These are phyloP conservation scores for Rhinella marina DNA, from an alignment of 2,797 vertebrate genomes.

Conservation along the genomic window DNA sequence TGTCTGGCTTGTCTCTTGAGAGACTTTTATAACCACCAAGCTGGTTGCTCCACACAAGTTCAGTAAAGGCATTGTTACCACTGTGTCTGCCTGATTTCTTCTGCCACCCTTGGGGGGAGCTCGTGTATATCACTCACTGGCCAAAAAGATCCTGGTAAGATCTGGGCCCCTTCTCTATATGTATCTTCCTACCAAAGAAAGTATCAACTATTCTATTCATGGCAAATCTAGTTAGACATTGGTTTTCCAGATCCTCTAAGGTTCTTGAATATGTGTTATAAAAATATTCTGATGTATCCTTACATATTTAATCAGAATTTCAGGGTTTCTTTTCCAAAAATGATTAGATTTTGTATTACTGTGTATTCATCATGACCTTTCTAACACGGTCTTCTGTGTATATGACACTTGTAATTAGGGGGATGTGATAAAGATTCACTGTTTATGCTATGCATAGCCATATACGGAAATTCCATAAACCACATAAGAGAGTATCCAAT, in stretches of 20 bases:
- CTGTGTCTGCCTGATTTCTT: no score
- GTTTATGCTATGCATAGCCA: slow-evolving; percentile 15
- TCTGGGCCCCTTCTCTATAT: no score
- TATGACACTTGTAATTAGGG: slow-evolving; percentile 34
- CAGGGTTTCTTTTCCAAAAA: not conserved
- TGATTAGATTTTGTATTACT: not conserved
- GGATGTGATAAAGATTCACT: slow-evolving; percentile 6
- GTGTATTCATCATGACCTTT: slow-evolving; percentile 7
- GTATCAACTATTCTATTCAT: no score
- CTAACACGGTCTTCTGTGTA: not conserved
- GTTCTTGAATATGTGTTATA: no score
- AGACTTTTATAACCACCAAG: no score
- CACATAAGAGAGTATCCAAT: slow-evolving; percentile 43
- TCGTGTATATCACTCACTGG: no score
- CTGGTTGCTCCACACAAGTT: no score
- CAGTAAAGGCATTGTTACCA: no score
- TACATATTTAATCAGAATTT: not conserved
- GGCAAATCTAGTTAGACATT: not conserved
- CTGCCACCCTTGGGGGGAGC: no score
- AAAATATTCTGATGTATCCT: not conserved
- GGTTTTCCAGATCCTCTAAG: not conserved
- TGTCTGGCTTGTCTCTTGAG: no score
- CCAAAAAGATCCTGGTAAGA: no score
- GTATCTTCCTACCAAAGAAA: no score
- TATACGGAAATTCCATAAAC: slow-evolving; percentile 4